These are phyloP conservation scores for Drosophila tsacasi DNA, from an alignment of 1,140 invertebrate genomes.

Conservation along the genomic window DNA sequence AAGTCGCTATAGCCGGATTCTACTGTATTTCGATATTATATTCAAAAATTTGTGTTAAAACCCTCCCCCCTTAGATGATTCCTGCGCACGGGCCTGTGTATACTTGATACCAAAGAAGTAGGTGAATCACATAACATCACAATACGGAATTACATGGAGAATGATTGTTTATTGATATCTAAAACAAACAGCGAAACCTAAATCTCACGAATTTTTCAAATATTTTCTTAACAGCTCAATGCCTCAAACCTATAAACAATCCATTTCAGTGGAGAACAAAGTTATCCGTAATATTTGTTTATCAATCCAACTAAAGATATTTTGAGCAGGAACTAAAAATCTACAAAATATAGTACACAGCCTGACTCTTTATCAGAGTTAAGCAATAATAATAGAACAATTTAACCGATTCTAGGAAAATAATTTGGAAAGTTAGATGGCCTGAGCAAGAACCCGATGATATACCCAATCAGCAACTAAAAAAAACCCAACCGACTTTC, in stretches of 20 bases:
- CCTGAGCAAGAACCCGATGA: constrained; percentile 4
- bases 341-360: background rate
- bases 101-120: background rate
- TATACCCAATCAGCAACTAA: constrained; percentile 3
- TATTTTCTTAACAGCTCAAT: background rate
- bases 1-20: too few relatives aligned
- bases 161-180: background rate
- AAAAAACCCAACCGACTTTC: background rate
- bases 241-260: background rate
- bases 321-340: background rate
- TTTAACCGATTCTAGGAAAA: background rate
- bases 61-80: too few relatives aligned
- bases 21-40: too few relatives aligned
- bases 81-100: too few relatives aligned
- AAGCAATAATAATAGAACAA: background rate
- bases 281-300: constrained; percentile 10
- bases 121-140: background rate
- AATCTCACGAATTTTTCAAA: background rate
- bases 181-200: background rate
- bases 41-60: too few relatives aligned
- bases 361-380: background rate
- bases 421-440: constrained; percentile 4
- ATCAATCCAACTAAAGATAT: constrained; percentile 5
- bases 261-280: background rate
- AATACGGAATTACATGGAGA: background rate